phyloP scores from a whole-genome alignment of 2,113 vertebrate species.

The Oreochromis niloticus region DNA sequence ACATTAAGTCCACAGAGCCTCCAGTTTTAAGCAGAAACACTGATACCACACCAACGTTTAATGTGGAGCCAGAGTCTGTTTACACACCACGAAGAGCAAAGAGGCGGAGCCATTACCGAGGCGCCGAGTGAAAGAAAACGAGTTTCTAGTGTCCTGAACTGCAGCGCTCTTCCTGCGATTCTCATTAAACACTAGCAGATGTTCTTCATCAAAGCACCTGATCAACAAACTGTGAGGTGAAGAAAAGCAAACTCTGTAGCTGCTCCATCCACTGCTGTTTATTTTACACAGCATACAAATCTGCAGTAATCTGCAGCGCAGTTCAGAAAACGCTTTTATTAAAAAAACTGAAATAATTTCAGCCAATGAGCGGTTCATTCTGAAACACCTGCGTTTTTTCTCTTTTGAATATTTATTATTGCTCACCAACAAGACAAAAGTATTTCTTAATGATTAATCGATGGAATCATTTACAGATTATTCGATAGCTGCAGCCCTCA shows the following conservation, averaged over 20 bases:
- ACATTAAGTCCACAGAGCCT: no score
- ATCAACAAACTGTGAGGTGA: background rate
- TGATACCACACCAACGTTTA: no score
- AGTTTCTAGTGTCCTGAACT: background rate
- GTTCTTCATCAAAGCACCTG: background rate
- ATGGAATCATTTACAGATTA: background rate
- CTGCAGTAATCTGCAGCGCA: background rate
- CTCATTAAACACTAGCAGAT: background rate
- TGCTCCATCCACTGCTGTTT: background rate
- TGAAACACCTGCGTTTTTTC: background rate
- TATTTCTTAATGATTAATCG: background rate
- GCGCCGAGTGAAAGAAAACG: background rate
- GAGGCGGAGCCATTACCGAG: background rate
- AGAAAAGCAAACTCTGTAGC: background rate
- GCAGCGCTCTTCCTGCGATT: background rate
- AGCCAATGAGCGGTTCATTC: background rate
- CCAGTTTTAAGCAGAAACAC: no score
- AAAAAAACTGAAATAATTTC: no score
- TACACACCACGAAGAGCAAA: background rate
- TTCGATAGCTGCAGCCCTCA: rapidly evolving
- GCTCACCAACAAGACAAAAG: background rate
- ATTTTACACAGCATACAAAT: background rate
- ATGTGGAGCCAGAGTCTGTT: background rate
- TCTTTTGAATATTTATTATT: background rate
- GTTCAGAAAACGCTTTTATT: background rate